phyloP scores from a whole-genome alignment of 1,140 invertebrate genomes.

The Acromyrmex echinatior region DNA sequence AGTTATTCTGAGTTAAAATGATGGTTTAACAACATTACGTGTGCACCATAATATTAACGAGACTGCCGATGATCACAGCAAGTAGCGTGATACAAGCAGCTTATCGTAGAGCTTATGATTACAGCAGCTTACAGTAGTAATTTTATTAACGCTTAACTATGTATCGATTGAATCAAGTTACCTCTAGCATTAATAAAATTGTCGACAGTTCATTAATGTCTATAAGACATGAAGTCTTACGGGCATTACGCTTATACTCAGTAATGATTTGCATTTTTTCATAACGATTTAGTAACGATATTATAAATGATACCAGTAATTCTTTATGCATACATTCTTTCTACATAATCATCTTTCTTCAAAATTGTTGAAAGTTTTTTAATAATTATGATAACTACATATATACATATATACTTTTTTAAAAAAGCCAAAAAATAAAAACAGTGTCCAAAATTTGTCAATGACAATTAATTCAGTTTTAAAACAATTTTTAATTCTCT shows the following conservation, averaged over 20 bases:
- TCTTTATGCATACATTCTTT: background rate
- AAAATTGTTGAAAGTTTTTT: background rate
- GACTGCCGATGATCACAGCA: slow-evolving; percentile 36
- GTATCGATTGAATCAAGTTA: slow-evolving; percentile 53
- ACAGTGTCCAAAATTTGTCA: background rate
- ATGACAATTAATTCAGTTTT: background rate
- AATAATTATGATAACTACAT: background rate
- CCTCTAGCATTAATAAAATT: slow-evolving; percentile 49
- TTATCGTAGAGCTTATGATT: slow-evolving; percentile 36
- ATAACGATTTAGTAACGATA: background rate
- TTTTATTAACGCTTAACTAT: slow-evolving; percentile 53
- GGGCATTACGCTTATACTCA: background rate
- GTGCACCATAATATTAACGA: slow-evolving; percentile 11
- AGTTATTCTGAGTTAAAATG: background rate
- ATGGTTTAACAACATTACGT: background rate
- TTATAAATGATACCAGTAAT: background rate
- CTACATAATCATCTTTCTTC: background rate
- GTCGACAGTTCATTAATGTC: slow-evolving; percentile 32
- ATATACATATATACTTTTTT: background rate
- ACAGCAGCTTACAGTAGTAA: slow-evolving; percentile 39
- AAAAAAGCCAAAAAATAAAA: background rate
- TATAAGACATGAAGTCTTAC: background rate
- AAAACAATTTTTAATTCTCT: background rate
- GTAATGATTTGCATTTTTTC: slow-evolving; percentile 36
- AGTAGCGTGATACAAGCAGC: slow-evolving; percentile 53